phyloP scores from a whole-genome alignment of 2,113 vertebrate species.

The Dascyllus trimaculatus region DNA sequence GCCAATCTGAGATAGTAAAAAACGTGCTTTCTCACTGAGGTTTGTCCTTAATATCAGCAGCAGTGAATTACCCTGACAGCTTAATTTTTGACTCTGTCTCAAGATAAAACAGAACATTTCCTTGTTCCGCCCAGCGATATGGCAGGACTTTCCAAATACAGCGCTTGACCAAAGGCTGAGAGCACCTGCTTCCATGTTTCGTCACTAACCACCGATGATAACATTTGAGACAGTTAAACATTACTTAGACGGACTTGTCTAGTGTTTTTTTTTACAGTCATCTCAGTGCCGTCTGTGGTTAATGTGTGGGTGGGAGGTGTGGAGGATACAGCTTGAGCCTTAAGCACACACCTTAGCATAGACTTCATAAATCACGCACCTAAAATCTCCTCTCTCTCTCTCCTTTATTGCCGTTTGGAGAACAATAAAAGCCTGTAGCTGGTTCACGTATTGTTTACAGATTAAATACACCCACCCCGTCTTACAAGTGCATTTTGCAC shows the following conservation, averaged over 20 bases:
- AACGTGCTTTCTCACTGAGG: not conserved
- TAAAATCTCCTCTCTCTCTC: slow-evolving; percentile 14
- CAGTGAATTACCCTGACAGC: not conserved
- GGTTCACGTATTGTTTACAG: not conserved
- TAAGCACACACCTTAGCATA: slow-evolving; percentile 51
- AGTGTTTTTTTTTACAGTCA: slow-evolving; percentile 36
- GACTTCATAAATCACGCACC: slow-evolving; percentile 27
- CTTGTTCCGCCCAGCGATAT: slow-evolving; percentile 9
- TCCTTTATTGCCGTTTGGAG: not conserved
- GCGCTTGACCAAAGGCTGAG: slow-evolving; percentile 33
- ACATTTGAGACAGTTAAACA: slow-evolving; percentile 55
- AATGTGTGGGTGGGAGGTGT: slow-evolving; percentile 55
- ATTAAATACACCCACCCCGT: not conserved
- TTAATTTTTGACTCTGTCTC: slow-evolving; percentile 2
- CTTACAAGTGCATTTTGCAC: not conserved
- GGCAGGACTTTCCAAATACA: not conserved
- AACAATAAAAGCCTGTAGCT: not conserved
- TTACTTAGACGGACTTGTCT: slow-evolving; percentile 48
- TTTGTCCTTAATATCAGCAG: not conserved
- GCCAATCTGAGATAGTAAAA: slow-evolving; percentile 8
- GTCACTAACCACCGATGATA: slow-evolving; percentile 31
- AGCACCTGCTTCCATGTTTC: slow-evolving; percentile 26
- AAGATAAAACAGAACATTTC: slow-evolving; percentile 9
- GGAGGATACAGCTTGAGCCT: slow-evolving; percentile 33
- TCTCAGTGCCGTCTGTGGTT: slow-evolving; percentile 43